A percentile compares a stretch with the other conserved stretches of the same genome.
phyloP scores from a whole-genome alignment of 2,113 vertebrate genomes.

The Syrrhaptes paradoxus region DNA sequence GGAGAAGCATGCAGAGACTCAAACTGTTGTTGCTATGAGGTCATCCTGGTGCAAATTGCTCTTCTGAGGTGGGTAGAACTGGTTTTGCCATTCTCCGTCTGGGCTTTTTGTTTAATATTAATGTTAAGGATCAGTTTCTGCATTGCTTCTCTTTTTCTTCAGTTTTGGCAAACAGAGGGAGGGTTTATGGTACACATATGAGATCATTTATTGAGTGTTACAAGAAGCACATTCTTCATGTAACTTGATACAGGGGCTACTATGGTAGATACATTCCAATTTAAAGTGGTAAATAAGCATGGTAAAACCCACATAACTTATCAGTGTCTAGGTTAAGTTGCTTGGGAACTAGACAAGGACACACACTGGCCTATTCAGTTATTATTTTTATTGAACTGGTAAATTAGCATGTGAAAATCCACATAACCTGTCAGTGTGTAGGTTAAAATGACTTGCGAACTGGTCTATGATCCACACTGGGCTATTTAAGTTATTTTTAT shows the following conservation, averaged over 20 bases:
- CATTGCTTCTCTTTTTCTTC: slow-evolving; percentile 33
- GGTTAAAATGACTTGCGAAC: slow-evolving; percentile 1
- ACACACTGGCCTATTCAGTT: not conserved
- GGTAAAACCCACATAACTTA: not conserved
- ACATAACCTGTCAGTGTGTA: slow-evolving; percentile 21
- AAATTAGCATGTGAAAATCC: slow-evolving; percentile 63
- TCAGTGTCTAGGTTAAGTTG: slow-evolving; percentile 4
- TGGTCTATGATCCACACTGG: not conserved
- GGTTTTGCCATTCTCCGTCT: not conserved
- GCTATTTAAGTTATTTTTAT: slow-evolving; percentile 55
- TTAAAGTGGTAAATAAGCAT: slow-evolving; percentile 52
- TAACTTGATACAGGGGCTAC: slow-evolving; percentile 45
- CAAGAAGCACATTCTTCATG: slow-evolving; percentile 18
- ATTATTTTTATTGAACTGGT: slow-evolving; percentile 16
- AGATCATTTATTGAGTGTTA: slow-evolving; percentile 68
- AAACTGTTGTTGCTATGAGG: not conserved
- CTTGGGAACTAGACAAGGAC: slow-evolving; percentile 27
- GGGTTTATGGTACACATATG: slow-evolving; percentile 47
- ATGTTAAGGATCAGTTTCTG: slow-evolving; percentile 32
- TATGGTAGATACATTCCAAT: slow-evolving; percentile 6
- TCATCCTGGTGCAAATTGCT: not conserved
- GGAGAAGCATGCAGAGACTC: not conserved
- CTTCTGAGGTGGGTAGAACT: not conserved
- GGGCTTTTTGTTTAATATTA: slow-evolving; percentile 12
- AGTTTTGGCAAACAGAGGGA: slow-evolving; percentile 35